Conservation (phyloP, 2,113 vertebrate genomes). For the Acinonyx jubatus region DNA sequence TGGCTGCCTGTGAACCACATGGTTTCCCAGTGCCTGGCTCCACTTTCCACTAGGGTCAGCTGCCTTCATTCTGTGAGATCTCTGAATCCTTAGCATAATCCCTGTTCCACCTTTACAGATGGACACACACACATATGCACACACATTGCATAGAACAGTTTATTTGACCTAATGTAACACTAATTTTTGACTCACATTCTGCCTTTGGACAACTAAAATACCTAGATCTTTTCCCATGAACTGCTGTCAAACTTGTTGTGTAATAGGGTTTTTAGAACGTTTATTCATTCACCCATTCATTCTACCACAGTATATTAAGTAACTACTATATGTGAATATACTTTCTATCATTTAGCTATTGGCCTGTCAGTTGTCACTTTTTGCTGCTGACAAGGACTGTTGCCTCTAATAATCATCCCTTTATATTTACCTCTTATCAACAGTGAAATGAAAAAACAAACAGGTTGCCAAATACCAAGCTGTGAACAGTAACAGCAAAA, state of each 20-base stretch:
- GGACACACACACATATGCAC: neutral
- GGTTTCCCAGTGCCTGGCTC: neutral
- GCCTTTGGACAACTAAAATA: neutral
- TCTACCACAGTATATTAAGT: neutral
- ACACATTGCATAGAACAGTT: neutral
- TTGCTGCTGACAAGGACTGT: neutral
- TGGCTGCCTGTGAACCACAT: neutral
- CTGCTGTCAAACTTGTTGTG: neutral
- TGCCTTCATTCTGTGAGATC: neutral
- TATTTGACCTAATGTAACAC: neutral
- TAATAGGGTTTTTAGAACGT: neutral
- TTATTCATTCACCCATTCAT: neutral
- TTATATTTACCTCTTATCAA: conserved; percentile 20
- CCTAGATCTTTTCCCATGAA: neutral
- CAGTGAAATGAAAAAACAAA: conserved; percentile 4
- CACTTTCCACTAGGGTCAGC: neutral
- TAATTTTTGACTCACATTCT: neutral
- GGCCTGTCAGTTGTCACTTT: neutral
- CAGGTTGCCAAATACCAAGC: neutral
- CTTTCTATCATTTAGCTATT: neutral
- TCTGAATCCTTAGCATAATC: neutral
- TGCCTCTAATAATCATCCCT: neutral
- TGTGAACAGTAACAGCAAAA: neutral
- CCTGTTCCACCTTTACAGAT: neutral
- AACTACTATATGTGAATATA: neutral